Conservation (phyloP, 1,140 invertebrate genomes). For the Yoshiicerus persimilis region DNA sequence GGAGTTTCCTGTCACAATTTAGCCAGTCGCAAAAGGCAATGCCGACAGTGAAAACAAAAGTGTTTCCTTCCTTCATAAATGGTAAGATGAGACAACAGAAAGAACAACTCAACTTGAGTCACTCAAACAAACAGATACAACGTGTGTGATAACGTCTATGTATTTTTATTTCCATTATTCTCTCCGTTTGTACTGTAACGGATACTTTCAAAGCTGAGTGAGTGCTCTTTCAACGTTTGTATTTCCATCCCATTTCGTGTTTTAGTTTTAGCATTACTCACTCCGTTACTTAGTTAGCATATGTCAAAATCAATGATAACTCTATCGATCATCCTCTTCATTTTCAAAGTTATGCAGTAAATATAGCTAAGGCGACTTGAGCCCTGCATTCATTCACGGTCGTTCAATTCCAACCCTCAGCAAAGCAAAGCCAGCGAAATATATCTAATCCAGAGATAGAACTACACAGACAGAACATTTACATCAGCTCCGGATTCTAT, state of each 20-base stretch:
- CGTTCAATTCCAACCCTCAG: background rate
- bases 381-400: background rate
- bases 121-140: background rate
- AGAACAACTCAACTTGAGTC: background rate
- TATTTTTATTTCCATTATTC: background rate
- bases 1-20: background rate
- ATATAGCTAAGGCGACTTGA: background rate
- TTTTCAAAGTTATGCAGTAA: background rate
- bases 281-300: background rate
- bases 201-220: background rate
- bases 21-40: background rate
- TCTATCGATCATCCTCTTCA: slow-evolving; percentile 7
- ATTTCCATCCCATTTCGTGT: background rate
- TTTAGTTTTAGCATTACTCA: background rate
- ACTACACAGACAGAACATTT: background rate
- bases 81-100: background rate
- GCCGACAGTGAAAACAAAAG: background rate
- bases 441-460: background rate
- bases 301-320: slow-evolving; percentile 20
- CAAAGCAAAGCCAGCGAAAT: background rate
- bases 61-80: background rate
- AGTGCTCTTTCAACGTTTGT: background rate
- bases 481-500: background rate
- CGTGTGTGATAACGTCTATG: background rate
- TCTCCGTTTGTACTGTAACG: background rate